A percentile compares a stretch with the other conserved stretches of the same genome.
Evolutionary conservation across 2,113 vertebrate species (phyloP).

Genomic region (Prochilodus magdalenae): DNA sequence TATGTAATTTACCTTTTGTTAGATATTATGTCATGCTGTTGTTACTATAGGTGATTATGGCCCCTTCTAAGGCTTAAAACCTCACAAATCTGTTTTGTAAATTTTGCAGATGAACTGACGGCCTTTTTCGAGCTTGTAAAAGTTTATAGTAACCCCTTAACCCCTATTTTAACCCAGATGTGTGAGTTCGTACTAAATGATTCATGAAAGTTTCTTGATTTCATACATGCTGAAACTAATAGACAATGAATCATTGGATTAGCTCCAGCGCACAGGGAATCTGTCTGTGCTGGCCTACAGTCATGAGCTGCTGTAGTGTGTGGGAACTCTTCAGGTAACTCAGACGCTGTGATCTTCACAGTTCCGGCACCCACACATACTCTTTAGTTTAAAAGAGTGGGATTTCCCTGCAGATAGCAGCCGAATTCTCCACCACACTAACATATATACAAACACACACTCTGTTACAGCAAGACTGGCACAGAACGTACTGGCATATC

Average conservation of each 20-base stretch:
- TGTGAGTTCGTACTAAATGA: background rate
- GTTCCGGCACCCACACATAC: conserved; percentile 41
- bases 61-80: too few species aligned
- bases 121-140: background rate
- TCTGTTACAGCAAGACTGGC: conserved; percentile 9
- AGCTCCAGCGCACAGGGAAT: conserved; percentile 23
- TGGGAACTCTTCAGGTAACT: conserved; percentile 41
- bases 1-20: too few species aligned
- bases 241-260: conserved; percentile 7
- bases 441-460: background rate
- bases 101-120: background rate
- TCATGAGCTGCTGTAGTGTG: conserved; percentile 21
- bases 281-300: conserved; percentile 30
- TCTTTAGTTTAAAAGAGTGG: conserved; percentile 48
- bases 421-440: conserved; percentile 16
- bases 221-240: conserved; percentile 23
- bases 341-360: conserved; percentile 34
- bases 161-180: too few species aligned
- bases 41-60: too few species aligned
- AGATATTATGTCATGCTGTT: too few species aligned
- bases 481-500: conserved; percentile 1
- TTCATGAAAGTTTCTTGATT: background rate
- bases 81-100: background rate
- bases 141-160: background rate
- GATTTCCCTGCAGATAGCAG: conserved; percentile 51